Evolutionary conservation across 2,888 invertebrate species (phyloP).

Genomic region (Cabera pusaria): DNA sequence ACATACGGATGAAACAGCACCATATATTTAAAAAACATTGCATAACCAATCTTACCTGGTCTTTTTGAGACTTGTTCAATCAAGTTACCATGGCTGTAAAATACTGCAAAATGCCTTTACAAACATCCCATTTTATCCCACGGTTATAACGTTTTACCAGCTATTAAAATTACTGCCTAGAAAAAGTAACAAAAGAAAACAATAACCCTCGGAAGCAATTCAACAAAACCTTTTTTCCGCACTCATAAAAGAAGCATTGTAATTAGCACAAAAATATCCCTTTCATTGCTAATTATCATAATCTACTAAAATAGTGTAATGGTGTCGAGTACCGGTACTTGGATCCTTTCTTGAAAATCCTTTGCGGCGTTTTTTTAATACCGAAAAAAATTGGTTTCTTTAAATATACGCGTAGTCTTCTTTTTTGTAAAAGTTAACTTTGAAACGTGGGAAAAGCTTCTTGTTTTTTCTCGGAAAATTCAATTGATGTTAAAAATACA

Average conservation of each 20-base stretch:
- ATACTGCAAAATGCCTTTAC: neutral
- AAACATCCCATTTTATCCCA: conserved; percentile 12
- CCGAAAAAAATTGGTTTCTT: no score
- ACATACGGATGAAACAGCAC: no score
- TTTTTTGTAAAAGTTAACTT: no score
- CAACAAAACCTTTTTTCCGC: conserved; percentile 6
- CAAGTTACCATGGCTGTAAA: neutral
- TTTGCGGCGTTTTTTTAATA: no score
- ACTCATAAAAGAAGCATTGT: conserved; percentile 3
- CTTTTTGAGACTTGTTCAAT: conserved; percentile 1
- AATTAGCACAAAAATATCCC: conserved; percentile 8
- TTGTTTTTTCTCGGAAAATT: no score
- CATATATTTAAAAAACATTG: no score
- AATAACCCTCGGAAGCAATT: conserved; percentile 2
- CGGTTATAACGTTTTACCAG: conserved; percentile 5
- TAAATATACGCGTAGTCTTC: no score
- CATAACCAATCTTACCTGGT: no score
- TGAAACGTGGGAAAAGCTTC: no score
- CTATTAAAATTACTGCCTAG: neutral
- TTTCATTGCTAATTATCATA: conserved; percentile 9
- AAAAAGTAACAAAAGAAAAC: neutral
- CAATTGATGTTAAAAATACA: no score
- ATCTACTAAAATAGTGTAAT: conserved; percentile 3
- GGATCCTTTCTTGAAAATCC: conserved; percentile 6
- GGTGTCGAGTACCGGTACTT: neutral